These are phyloP conservation scores for Malacoraja senta DNA, from an alignment of 2,797 vertebrate species.

Conservation along the genomic window DNA sequence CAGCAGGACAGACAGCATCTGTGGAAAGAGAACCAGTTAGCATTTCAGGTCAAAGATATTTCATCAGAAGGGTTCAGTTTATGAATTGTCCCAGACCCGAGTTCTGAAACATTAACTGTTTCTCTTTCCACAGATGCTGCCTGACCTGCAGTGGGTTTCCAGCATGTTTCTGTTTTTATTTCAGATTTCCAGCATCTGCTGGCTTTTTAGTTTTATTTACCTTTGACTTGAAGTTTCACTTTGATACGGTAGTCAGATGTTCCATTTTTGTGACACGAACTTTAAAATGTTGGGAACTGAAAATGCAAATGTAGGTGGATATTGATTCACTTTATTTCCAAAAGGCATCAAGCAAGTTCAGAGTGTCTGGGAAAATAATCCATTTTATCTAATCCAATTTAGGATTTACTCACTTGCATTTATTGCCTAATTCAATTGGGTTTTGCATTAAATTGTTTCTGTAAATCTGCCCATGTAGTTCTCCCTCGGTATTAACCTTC, in stretches of 20 bases:
- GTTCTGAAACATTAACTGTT: too few species aligned
- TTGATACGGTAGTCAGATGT: not conserved
- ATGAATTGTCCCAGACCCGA: too few species aligned
- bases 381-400: not conserved
- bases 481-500: too few species aligned
- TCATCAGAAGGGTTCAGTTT: too few species aligned
- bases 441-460: not conserved
- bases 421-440: not conserved
- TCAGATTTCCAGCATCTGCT: too few species aligned
- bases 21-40: too few species aligned
- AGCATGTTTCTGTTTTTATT: too few species aligned
- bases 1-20: too few species aligned
- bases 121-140: too few species aligned
- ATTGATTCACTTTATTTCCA: not conserved
- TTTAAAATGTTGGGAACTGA: not conserved
- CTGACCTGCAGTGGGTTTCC: too few species aligned
- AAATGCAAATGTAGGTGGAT: not conserved
- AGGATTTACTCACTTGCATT: not conserved
- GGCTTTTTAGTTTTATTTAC: too few species aligned
- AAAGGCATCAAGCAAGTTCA: not conserved
- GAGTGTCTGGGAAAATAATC: not conserved
- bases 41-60: too few species aligned
- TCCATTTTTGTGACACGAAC: not conserved
- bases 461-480: not conserved
- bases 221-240: not conserved